Evolutionary conservation across 2,113 vertebrate genomes (phyloP).

Genomic region (Pristiophorus japonicus): DNA sequence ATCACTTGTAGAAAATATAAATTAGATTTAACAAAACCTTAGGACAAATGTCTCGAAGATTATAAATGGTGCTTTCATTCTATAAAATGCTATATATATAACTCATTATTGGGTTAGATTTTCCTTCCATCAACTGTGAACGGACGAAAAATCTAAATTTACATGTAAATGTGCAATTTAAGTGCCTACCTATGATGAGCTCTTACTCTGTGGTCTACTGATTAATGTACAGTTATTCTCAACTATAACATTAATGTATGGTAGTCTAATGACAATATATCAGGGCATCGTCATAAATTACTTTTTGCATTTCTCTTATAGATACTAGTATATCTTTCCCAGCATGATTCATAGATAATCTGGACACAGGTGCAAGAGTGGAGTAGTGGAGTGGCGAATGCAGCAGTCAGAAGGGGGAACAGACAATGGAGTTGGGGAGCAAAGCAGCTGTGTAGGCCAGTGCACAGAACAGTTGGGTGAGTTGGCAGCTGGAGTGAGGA

Average conservation of each 20-base stretch:
- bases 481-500: background rate
- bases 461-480: background rate
- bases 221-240: constrained; percentile 11
- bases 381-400: background rate
- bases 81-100: background rate
- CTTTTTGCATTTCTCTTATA: background rate
- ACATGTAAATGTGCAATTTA: background rate
- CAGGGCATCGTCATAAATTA: background rate
- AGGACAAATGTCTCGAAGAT: background rate
- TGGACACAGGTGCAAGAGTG: background rate
- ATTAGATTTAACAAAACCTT: background rate
- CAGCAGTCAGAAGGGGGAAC: background rate
- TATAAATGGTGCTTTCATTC: background rate
- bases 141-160: background rate
- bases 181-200: background rate
- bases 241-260: background rate
- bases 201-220: background rate
- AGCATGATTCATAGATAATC: background rate
- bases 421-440: background rate
- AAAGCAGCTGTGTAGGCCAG: background rate
- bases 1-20: background rate
- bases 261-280: background rate
- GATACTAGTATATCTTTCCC: background rate
- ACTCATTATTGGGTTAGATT: background rate
- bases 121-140: background rate